Evolutionary conservation across 2,888 invertebrate species (phyloP), one percentile per base, ranked within the genome.

Genomic region (Hymenopus coronatus): DNA sequence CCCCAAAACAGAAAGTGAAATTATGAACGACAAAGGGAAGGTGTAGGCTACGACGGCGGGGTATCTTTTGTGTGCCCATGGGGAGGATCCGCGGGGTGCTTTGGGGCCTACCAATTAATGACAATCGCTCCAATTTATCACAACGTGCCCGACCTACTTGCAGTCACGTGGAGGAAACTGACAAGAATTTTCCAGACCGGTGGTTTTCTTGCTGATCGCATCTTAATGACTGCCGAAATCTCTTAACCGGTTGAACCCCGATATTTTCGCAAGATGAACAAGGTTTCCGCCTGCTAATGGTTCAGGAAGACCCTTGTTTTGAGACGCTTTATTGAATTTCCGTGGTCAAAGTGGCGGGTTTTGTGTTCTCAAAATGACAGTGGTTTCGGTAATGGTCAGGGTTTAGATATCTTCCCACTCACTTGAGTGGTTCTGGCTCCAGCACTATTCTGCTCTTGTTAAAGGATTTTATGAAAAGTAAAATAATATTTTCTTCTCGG

Each of bases 41-140:
- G 54, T 70, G 54, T 70, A 70, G 54, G 54, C 25, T 20, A 3
- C 54, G 54, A 20, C 54, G 54, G 25, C 15, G 54, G 54, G 40
- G 12, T 40, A 40, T 70, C 54, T 70, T 70, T 70, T 70, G 54
- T 70, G 25, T 20, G 15, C 54, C 54, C 54, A 25, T 70, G 54
- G 54, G 3, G 54, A 6, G 54, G 54, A 25, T 40, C 54, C 54
- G 54, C 54, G 54, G 54, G 54, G 54, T 20, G 54, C 54, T 70
- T 70, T 70, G 54, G 20, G 54, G 20, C 54, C 54, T 70, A 86
- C 40, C 46, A 86, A 81, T 86, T 86, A 86, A 86, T 86, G 81
- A 20, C 86, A 86, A 86, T 86, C 86, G 54, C 7, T 12, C 70
- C 86, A 86, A 86, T 86, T 86, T 86, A 86, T 86, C 86, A 86